A percentile compares a stretch with the other conserved stretches of the same genome.
Evolutionary conservation across 1,140 invertebrate species (phyloP).

Genomic region (Mactra quadrangularis): DNA sequence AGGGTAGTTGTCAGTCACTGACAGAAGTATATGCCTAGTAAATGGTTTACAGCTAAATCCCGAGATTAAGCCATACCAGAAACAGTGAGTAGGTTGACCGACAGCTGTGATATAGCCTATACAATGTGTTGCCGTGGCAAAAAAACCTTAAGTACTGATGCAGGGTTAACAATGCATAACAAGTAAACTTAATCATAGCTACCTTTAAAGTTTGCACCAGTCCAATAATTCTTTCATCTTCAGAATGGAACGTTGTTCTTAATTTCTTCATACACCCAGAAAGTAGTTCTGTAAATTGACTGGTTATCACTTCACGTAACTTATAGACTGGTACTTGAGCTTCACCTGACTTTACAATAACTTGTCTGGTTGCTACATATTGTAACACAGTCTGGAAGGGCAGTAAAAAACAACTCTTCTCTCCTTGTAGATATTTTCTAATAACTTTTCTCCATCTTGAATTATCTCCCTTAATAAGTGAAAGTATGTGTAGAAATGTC

Average conservation of each 20-base stretch:
- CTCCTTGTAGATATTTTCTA: conserved; percentile 38
- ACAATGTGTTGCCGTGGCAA: too few relatives aligned
- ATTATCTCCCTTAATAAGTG: conserved; percentile 17
- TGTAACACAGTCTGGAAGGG: conserved; percentile 63
- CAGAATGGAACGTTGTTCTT: not conserved
- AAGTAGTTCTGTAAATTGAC: conserved; percentile 56
- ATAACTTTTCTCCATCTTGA: conserved; percentile 41
- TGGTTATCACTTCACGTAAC: conserved; percentile 42
- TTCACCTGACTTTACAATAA: conserved; percentile 48
- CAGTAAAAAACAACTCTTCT: conserved; percentile 48
- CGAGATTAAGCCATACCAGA: too few relatives aligned
- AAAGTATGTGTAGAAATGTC: conserved; percentile 1
- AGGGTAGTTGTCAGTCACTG: too few relatives aligned
- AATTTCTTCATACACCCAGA: conserved; percentile 24
- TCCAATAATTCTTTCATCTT: conserved; percentile 5
- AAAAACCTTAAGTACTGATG: too few relatives aligned
- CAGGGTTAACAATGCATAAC: too few relatives aligned
- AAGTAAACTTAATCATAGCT: too few relatives aligned
- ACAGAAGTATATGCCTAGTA: too few relatives aligned
- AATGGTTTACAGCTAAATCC: too few relatives aligned
- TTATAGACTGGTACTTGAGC: conserved; percentile 58
- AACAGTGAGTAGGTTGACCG: too few relatives aligned
- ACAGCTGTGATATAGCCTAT: too few relatives aligned
- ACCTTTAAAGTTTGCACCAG: conserved; percentile 35
- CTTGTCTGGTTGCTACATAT: conserved; percentile 58